phyloP scores from a whole-genome alignment of 2,797 vertebrate genomes.

The Sebastiscus albofasciatus region DNA sequence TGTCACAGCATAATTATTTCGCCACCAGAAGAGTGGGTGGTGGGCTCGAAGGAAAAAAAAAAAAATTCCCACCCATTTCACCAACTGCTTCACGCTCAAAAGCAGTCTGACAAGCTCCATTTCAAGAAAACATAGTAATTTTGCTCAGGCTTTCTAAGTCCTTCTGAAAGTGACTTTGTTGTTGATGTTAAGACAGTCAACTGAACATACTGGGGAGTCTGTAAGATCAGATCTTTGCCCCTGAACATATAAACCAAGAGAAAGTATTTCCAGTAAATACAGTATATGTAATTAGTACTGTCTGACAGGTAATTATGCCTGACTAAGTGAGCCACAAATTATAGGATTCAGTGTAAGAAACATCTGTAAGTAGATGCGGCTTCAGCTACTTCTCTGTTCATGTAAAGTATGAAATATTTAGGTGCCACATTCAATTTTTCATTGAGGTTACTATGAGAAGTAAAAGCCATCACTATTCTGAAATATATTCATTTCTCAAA shows the following conservation, averaged over 20 bases:
- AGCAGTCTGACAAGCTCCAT: not conserved
- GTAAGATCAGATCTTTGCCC: not conserved
- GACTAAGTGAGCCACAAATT: slow-evolving; percentile 45
- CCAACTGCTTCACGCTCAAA: slow-evolving; percentile 28
- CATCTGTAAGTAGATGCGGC: slow-evolving; percentile 41
- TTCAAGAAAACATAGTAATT: not conserved
- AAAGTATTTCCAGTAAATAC: slow-evolving; percentile 34
- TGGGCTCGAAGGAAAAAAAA: slow-evolving; percentile 30
- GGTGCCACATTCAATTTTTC: slow-evolving; percentile 72
- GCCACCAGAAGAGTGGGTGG: slow-evolving; percentile 63
- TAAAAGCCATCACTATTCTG: slow-evolving; percentile 42
- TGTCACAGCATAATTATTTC: slow-evolving; percentile 46
- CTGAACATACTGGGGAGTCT: not conserved
- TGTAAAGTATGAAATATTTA: slow-evolving; percentile 76
- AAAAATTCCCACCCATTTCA: slow-evolving; percentile 51
- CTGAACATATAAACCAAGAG: not conserved
- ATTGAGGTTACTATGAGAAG: slow-evolving; percentile 70
- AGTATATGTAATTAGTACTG: slow-evolving; percentile 49
- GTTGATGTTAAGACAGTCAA: not conserved
- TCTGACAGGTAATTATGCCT: slow-evolving; percentile 48
- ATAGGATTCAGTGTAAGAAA: slow-evolving; percentile 49
- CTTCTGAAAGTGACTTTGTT: not conserved
- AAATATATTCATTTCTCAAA: slow-evolving; percentile 26
- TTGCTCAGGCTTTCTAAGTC: not conserved
- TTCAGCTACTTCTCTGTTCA: slow-evolving; percentile 53